Percentiles rank a stretch among this genome's conserved stretches.
phyloP scores from a whole-genome alignment of 1,140 invertebrate species.

The Aphis craccivora region DNA sequence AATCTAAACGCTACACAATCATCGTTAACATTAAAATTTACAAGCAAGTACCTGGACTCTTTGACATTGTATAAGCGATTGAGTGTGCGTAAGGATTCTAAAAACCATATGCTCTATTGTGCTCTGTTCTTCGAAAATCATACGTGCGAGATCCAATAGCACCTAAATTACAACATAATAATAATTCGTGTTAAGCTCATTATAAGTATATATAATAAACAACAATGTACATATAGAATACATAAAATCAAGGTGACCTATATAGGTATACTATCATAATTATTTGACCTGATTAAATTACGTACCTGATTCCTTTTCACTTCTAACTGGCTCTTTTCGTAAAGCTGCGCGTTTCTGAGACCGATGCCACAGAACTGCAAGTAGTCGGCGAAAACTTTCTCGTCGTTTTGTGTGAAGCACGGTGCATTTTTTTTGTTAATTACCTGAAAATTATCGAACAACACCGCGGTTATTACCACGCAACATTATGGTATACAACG shows the following conservation, averaged over 20 bases:
- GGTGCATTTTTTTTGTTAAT: constrained; percentile 90
- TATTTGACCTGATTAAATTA: neutral
- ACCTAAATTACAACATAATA: constrained; percentile 68
- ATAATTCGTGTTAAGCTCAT: neutral
- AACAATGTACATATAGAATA: neutral
- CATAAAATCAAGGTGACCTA: neutral
- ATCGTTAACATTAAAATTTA: neutral
- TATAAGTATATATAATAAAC: neutral
- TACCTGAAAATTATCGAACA: constrained; percentile 70
- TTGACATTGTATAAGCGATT: constrained; percentile 92
- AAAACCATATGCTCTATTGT: constrained; percentile 95
- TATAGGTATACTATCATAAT: neutral
- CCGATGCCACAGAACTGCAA: constrained; percentile 96
- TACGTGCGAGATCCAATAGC: constrained; percentile 88
- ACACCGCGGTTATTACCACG: neutral
- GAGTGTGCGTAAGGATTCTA: constrained; percentile 92
- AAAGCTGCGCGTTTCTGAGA: constrained; percentile 87
- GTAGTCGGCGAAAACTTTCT: constrained; percentile 91
- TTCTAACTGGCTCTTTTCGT: constrained; percentile 92
- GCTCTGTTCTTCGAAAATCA: constrained; percentile 97
- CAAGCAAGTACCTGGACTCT: constrained; percentile 77
- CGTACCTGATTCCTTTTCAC: constrained; percentile 89
- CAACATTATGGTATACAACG: neutral
- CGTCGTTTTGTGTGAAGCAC: constrained; percentile 84
- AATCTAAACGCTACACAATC: neutral